A percentile compares a stretch with the other conserved stretches of the same genome.
Conservation (phyloP, 2,888 invertebrate genomes). For the Choreutis nemorana region DNA sequence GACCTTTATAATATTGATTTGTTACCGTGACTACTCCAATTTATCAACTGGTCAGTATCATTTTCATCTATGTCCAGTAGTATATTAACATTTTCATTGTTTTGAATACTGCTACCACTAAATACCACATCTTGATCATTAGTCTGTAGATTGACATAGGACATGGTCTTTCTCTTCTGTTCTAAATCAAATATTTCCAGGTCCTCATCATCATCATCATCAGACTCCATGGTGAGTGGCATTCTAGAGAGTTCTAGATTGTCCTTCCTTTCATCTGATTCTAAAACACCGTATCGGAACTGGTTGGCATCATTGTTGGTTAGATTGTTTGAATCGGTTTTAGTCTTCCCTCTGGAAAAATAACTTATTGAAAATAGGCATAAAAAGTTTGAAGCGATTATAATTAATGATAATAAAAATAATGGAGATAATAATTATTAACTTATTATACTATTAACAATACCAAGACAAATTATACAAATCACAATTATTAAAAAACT, state of each 20-base stretch:
- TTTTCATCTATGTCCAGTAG: slow-evolving; percentile 51
- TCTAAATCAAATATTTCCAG: slow-evolving; percentile 57
- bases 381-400: no score
- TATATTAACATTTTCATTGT: slow-evolving; percentile 39
- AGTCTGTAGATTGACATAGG: slow-evolving; percentile 48
- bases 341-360: slow-evolving; percentile 49
- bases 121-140: slow-evolving; percentile 47
- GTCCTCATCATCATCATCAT: slow-evolving; percentile 59
- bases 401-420: no score
- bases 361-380: no score
- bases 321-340: slow-evolving; percentile 30
- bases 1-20: slow-evolving; percentile 52
- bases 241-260: slow-evolving; percentile 50
- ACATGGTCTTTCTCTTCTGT: slow-evolving; percentile 50
- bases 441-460: no score
- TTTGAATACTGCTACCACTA: slow-evolving; percentile 20
- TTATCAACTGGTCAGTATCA: slow-evolving; percentile 40
- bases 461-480: no score
- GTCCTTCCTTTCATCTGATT: slow-evolving; percentile 49
- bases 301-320: slow-evolving; percentile 46
- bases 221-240: slow-evolving; percentile 57
- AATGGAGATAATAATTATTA: no score
- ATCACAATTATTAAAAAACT: no score
- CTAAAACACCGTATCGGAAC: slow-evolving; percentile 58
- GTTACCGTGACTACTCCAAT: slow-evolving; percentile 46